A percentile compares a stretch with the other conserved stretches of the same genome.
These are phyloP conservation scores for Neosilurus mollespiculum DNA, from an alignment of 2,797 vertebrate genomes.

Conservation along the genomic window DNA sequence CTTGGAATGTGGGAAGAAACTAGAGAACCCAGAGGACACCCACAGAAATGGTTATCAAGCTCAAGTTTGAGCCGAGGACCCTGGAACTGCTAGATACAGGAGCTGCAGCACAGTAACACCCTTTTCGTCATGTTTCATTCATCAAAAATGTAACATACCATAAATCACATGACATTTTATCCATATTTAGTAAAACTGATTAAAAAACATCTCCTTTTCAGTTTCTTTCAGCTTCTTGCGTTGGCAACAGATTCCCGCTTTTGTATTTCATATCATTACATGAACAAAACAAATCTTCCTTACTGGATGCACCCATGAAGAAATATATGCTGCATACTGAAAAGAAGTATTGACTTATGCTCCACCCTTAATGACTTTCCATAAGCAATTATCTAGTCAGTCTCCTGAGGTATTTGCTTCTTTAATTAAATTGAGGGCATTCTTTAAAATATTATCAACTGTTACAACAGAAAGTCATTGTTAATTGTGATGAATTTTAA, in stretches of 20 bases:
- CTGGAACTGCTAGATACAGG: not conserved
- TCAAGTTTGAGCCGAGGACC: not conserved
- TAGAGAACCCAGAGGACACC: not conserved
- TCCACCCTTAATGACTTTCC: conserved; percentile 38
- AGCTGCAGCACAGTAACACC: not conserved
- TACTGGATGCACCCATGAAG: conserved; percentile 24
- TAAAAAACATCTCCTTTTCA: not conserved
- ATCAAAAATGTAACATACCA: not conserved
- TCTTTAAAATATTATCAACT: conserved; percentile 34
- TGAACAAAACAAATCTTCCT: not conserved
- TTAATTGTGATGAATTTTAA: conserved; percentile 56
- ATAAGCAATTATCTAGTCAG: conserved; percentile 52
- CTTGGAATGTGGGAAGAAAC: not conserved
- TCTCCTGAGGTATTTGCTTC: conserved; percentile 57
- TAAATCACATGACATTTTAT: not conserved
- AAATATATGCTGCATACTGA: conserved; percentile 39
- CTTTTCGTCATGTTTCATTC: not conserved
- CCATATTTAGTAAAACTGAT: not conserved
- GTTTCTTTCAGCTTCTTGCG: not conserved
- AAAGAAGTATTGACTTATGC: conserved; percentile 43
- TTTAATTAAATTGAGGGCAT: conserved; percentile 51
- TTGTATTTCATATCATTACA: not conserved
- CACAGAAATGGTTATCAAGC: not conserved
- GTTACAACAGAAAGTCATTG: conserved; percentile 55
- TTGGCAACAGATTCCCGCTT: not conserved